Percentiles rank a stretch among this genome's conserved stretches.
These are phyloP conservation scores for Eristalinus aeneus DNA, from an alignment of 2,888 invertebrate species.

Conservation along the genomic window DNA sequence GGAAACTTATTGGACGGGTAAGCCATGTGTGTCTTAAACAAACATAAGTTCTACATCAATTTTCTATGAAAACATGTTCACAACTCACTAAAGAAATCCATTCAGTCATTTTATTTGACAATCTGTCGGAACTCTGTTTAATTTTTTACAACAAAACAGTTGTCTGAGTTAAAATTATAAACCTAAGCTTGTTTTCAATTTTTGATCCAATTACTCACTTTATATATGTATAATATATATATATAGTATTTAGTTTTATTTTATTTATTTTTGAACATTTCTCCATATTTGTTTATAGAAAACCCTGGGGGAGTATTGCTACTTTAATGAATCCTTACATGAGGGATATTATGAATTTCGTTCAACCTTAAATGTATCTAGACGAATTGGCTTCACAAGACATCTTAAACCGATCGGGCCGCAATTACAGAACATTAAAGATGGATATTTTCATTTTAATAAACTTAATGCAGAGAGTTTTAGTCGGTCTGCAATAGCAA, in stretches of 20 bases:
- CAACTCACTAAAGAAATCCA: no score
- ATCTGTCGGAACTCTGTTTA: no score
- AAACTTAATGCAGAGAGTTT: slow-evolving; percentile 74
- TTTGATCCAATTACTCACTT: no score
- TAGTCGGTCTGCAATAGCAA: neutral
- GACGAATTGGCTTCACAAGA: slow-evolving; percentile 77
- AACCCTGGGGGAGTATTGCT: slow-evolving; percentile 77
- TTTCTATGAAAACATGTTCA: no score
- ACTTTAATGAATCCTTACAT: slow-evolving; percentile 77
- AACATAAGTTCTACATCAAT: no score
- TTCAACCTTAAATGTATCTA: slow-evolving; percentile 75
- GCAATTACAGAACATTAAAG: slow-evolving; percentile 72
- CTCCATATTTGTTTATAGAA: slow-evolving; percentile 72
- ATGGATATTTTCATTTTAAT: slow-evolving; percentile 76
- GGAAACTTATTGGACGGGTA: slow-evolving; percentile 78
- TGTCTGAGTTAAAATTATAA: no score
- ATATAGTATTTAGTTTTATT: neutral
- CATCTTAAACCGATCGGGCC: slow-evolving; percentile 76
- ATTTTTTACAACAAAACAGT: no score
- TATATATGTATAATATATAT: no score
- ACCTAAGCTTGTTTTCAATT: no score
- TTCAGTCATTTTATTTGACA: no score
- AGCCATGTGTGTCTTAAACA: no score
- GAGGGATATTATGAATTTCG: slow-evolving; percentile 76
- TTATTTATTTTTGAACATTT: neutral